phyloP scores from a whole-genome alignment of 1,140 invertebrate species.

The Zaprionus davidi region DNA sequence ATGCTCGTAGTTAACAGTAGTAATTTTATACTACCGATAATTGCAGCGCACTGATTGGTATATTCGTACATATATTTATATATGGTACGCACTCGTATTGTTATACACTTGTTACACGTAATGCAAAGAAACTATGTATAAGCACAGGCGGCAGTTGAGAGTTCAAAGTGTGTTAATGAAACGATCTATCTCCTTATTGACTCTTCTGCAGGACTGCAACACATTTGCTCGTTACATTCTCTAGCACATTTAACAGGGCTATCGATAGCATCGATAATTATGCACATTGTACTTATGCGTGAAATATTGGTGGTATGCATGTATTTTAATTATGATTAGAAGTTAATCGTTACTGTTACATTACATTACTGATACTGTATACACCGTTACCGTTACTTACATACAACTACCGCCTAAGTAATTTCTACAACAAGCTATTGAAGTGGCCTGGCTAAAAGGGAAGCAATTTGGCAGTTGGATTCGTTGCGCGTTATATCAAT shows the following conservation, averaged over 20 bases:
- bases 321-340: slow-evolving; percentile 55
- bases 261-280: slow-evolving; percentile 31
- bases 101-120: slow-evolving; percentile 30
- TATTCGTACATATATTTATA: slow-evolving; percentile 37
- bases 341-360: slow-evolving; percentile 34
- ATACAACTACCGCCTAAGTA: slow-evolving; percentile 65
- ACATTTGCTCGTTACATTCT: slow-evolving; percentile 3
- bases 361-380: slow-evolving; percentile 11
- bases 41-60: slow-evolving; percentile 8
- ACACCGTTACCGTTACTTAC: slow-evolving; percentile 57
- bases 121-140: slow-evolving; percentile 37
- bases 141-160: slow-evolving; percentile 45
- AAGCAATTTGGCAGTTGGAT: slow-evolving; percentile 80
- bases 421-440: slow-evolving; percentile 67
- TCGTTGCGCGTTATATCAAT: slow-evolving; percentile 69
- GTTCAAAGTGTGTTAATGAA: slow-evolving; percentile 18
- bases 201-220: slow-evolving; percentile 15
- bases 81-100: slow-evolving; percentile 35
- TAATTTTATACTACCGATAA: neutral
- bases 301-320: slow-evolving; percentile 72
- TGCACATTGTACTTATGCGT: slow-evolving; percentile 27
- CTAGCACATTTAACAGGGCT: slow-evolving; percentile 23
- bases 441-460: slow-evolving; percentile 60
- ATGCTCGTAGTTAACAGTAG: neutral
- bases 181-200: slow-evolving; percentile 1